phyloP scores from a whole-genome alignment of 1,140 invertebrate genomes.

The Coenobita brevimanus region DNA sequence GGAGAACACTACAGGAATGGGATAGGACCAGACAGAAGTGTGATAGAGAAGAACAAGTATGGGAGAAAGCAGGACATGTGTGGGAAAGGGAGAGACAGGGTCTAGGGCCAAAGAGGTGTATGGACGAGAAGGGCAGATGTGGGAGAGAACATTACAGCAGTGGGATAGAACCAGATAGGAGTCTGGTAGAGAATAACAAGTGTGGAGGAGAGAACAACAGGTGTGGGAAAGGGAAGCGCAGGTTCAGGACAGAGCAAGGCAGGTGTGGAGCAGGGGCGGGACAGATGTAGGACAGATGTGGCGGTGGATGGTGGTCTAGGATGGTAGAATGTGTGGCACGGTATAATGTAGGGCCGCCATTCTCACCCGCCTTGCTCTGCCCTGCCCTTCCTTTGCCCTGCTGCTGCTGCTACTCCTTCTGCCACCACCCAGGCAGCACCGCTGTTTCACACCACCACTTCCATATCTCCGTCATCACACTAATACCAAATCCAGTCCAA shows the following conservation, averaged over 20 bases:
- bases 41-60: background rate
- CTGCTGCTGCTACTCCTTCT: background rate
- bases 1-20: background rate
- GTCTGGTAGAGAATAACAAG: background rate
- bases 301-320: slow-evolving; percentile 6
- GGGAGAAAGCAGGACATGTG: background rate
- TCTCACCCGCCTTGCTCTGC: background rate
- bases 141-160: too few relatives aligned
- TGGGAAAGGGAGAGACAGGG: background rate
- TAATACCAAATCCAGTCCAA: slow-evolving; percentile 65
- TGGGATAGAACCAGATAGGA: background rate
- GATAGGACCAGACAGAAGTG: background rate
- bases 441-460: slow-evolving; percentile 12
- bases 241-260: background rate
- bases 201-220: background rate
- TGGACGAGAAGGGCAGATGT: background rate
- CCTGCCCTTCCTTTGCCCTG: background rate
- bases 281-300: background rate
- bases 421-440: background rate
- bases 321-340: slow-evolving; percentile 35
- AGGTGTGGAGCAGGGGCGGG: background rate
- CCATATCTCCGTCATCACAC: slow-evolving; percentile 56
- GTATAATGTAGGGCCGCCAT: slow-evolving; percentile 23
- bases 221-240: background rate
- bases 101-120: background rate